Conservation (phyloP, 92 coral and sea anemone genomes). For the Palythoa heliodiscus region DNA sequence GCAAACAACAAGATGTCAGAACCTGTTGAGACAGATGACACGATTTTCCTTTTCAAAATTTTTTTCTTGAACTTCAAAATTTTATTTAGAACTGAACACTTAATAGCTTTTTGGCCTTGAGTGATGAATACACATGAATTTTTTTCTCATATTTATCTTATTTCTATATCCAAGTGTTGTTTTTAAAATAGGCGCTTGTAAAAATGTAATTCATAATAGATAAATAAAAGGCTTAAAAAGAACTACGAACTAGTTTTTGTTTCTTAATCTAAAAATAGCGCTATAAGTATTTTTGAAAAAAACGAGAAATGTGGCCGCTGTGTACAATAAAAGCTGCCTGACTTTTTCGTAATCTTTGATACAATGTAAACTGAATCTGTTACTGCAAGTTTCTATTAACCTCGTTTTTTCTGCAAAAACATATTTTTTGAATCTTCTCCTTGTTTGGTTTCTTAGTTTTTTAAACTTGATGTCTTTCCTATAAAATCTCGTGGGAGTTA, state of each 20-base stretch:
- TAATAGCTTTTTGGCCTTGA: background rate
- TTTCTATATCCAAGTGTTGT: background rate
- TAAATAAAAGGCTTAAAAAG: background rate
- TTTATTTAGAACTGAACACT: background rate
- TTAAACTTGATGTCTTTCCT: background rate
- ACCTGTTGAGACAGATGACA: background rate
- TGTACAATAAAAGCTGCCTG: too few species aligned
- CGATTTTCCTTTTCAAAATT: background rate
- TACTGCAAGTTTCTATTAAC: background rate
- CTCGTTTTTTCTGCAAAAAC: background rate
- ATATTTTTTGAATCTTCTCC: background rate
- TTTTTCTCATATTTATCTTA: too few species aligned
- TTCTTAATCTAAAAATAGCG: background rate
- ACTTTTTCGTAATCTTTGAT: background rate
- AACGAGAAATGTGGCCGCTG: background rate
- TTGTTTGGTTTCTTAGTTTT: background rate
- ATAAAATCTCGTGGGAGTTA: background rate
- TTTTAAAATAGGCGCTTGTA: background rate
- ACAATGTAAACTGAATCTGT: constrained; percentile 2
- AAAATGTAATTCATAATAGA: background rate
- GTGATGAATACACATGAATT: background rate
- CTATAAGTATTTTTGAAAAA: background rate
- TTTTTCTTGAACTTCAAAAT: background rate
- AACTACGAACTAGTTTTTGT: constrained; percentile 3
- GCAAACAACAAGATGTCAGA: background rate